Evolutionary conservation across 1,140 invertebrate genomes (phyloP), one percentile per base, ranked within the genome.

Genomic region (Agrypnia vestita): DNA sequence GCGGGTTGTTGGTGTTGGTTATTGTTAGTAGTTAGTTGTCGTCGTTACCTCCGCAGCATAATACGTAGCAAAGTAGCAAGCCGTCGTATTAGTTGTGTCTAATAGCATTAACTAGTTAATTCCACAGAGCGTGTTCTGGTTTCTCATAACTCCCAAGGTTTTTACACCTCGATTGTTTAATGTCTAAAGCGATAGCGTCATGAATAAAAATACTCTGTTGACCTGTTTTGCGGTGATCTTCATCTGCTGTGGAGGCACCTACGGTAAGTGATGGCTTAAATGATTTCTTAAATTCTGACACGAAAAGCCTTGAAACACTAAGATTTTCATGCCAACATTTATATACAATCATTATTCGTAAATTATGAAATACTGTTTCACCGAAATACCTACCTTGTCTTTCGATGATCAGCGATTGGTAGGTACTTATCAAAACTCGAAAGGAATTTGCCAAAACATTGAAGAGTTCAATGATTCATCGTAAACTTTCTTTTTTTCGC

Each of bases 201-300:
- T 72, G 67, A 19, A 12, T 21, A 53, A 87, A 74, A 25, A 73
- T 72, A 80, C 83, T 46, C 47, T 81, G 12, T 62, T 85, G 74
- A 59, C 82, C 74, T 69, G 80, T 64, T 72, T 85, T 74, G 59
- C 81, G 76, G 25, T 84, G 77, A 71, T 88, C 73, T 72, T 88
- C 82, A 80, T 87, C 64, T 82, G 51, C 53, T 15, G 25, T 11
- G 9, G 51, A 44, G 71, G 53, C 11, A 56, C 71, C 25, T 44
- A 17, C 13, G 71, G 71, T 74, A 56, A 74, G 71, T 43, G 17
- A 51, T 12, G 11, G 7, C 12, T 62, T 59, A 59, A 59, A 59
- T 10, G 13, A 19, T 59, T 59, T 1, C 17, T 17, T 17, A 59
- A 59, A 59, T 15, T n/a, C 3, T 51, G 11, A 12, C n/a, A 13